Evolutionary conservation across 2,797 vertebrate species (phyloP), one percentile per base, ranked within the genome.

Genomic region (Hydrophis major): DNA sequence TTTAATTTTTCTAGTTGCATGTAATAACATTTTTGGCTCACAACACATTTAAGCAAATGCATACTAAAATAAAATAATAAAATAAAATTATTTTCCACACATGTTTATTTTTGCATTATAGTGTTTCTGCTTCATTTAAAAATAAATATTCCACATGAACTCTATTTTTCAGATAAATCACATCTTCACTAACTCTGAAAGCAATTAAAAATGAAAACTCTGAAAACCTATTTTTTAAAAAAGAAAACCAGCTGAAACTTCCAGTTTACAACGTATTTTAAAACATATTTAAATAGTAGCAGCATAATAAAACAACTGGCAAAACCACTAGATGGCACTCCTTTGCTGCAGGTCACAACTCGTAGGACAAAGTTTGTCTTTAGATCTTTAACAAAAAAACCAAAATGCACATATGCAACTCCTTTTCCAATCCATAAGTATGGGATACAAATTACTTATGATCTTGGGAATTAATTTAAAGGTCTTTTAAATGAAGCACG

Each of bases 321-420:
- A 6, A 47, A 47, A 94, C 97, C 98, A 98, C 97, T 97, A 98
- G 98, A 95, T 97, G 98, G 98, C 98, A 97, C n/a, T 94, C 92
- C 87, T 61, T 95, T 89, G 94, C 97, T 95, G 91, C 57, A 83
- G n/a, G 93, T 97, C 74, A 90, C 89, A 89, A 56, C 3, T 78
- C 74, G 56, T 59, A 69, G 86, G 0, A 7, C 93, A 88, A 2
- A 1, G 2, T 27, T 90, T 28, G 14, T 61, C 93, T 93, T 92
- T 32, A 93, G 87, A 87, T 11, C n/a, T 94, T 87, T 55, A 92
- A 90, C 50, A 42, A 8, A 69, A 14, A 90, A 90, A 27, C 4
- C 4, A 3, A 56, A 28, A 89, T 83, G 63, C 92, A 28, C 18
- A 83, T 28, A 37, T 0, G 16, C 18, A 27, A 74, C 10, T 90